phyloP scores from a whole-genome alignment of 2,797 vertebrate species.

The Heteromormyrus szaboi region DNA sequence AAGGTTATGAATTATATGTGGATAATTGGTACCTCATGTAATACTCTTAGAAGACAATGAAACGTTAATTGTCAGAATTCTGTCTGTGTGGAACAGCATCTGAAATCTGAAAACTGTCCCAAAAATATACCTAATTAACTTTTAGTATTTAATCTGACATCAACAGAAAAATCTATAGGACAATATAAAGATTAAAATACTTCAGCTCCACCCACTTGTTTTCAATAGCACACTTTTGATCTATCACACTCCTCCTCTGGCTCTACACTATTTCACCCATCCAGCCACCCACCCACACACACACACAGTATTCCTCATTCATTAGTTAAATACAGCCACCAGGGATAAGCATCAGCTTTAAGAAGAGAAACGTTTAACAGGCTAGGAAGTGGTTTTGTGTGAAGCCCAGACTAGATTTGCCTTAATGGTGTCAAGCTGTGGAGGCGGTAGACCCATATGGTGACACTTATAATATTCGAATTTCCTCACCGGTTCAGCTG shows the following conservation, averaged over 20 bases:
- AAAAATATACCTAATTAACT: not conserved
- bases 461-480: conserved; percentile 39
- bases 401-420: conserved; percentile 33
- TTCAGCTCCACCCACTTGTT: not conserved
- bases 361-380: conserved; percentile 33
- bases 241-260: not conserved
- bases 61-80: not conserved
- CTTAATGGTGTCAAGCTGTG: conserved; percentile 42
- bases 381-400: conserved; percentile 42
- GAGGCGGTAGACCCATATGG: conserved; percentile 41
- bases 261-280: not conserved
- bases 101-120: not conserved
- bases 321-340: conserved; percentile 33
- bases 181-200: not conserved
- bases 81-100: not conserved
- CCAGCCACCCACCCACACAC: not conserved
- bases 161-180: not conserved
- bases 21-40: not conserved
- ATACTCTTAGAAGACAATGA: not conserved
- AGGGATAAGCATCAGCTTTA: conserved; percentile 51
- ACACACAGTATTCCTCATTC: conserved; percentile 37
- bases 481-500: conserved; percentile 31
- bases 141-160: not conserved
- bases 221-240: not conserved
- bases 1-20: not conserved